Evolutionary conservation across 2,888 invertebrate species (phyloP).

Genomic region (Deroplatys truncata): DNA sequence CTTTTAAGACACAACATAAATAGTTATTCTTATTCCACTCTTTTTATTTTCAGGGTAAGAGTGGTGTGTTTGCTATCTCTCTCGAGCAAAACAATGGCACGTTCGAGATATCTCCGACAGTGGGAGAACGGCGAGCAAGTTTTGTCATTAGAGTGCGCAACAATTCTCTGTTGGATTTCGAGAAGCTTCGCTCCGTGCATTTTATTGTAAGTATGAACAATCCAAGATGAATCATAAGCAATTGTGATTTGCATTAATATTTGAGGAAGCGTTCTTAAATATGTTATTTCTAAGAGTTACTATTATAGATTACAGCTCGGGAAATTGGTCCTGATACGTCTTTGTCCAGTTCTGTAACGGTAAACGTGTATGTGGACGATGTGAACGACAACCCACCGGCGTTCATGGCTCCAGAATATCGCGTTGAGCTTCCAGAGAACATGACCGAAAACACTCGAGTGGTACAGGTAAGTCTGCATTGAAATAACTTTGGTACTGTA

Average conservation of each 20-base stretch:
- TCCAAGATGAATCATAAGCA: background rate
- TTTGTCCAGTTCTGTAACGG: constrained; percentile 66
- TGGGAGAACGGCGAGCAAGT: constrained; percentile 71
- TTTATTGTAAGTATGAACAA: constrained; percentile 59
- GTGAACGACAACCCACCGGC: constrained; percentile 84
- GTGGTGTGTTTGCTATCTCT: constrained; percentile 75
- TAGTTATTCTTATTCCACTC: no score
- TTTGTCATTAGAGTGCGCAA: constrained; percentile 83
- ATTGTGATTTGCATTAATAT: no score
- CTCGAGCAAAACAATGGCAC: constrained; percentile 79
- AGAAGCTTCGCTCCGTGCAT: constrained; percentile 67
- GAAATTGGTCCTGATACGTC: constrained; percentile 69
- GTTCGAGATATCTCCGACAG: constrained; percentile 80
- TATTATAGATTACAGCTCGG: constrained; percentile 66
- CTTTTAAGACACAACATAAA: no score
- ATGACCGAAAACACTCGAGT: constrained; percentile 69
- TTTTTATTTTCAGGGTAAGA: constrained; percentile 55
- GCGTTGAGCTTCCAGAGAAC: constrained; percentile 75
- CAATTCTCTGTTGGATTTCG: constrained; percentile 78
- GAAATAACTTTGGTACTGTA: background rate
- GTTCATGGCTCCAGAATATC: constrained; percentile 69
- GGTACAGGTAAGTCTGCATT: constrained; percentile 47
- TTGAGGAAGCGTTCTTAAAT: no score
- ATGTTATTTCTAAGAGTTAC: background rate
- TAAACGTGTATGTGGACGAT: constrained; percentile 65